These are phyloP conservation scores for Entomobrya proxima DNA, from an alignment of 2,888 invertebrate genomes.

Conservation along the genomic window DNA sequence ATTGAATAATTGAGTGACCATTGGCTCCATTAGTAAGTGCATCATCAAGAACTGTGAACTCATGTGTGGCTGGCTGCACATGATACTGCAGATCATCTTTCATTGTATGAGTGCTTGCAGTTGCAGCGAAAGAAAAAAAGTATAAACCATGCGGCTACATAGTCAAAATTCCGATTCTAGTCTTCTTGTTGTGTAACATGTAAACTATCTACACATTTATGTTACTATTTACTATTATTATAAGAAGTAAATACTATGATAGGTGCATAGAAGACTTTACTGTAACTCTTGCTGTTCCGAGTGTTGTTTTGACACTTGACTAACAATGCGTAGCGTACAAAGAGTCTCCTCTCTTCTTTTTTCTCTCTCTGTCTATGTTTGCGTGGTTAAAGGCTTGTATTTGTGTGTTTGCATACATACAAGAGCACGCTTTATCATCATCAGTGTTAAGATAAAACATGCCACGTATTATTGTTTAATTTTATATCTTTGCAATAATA, in stretches of 20 bases:
- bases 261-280: slow-evolving; percentile 67
- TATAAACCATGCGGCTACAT: not conserved
- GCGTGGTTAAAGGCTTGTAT: not conserved
- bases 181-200: slow-evolving; percentile 28
- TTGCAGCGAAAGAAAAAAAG: not conserved
- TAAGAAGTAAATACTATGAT: not conserved
- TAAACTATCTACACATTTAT: not conserved
- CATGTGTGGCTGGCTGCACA: too few species aligned
- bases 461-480: not conserved
- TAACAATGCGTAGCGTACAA: slow-evolving; percentile 72
- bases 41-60: not conserved
- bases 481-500: not conserved
- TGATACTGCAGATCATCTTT: too few species aligned
- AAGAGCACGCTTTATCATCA: not conserved
- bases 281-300: slow-evolving; percentile 75
- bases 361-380: not conserved
- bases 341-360: slow-evolving; percentile 71
- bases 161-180: slow-evolving; percentile 50
- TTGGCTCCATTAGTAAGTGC: not conserved
- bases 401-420: slow-evolving; percentile 25
- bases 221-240: not conserved
- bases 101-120: not conserved
- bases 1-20: not conserved
- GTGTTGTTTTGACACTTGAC: slow-evolving; percentile 75
- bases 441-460: not conserved